phyloP scores from a whole-genome alignment of 2,888 invertebrate genomes.

The Limnephilus marmoratus region DNA sequence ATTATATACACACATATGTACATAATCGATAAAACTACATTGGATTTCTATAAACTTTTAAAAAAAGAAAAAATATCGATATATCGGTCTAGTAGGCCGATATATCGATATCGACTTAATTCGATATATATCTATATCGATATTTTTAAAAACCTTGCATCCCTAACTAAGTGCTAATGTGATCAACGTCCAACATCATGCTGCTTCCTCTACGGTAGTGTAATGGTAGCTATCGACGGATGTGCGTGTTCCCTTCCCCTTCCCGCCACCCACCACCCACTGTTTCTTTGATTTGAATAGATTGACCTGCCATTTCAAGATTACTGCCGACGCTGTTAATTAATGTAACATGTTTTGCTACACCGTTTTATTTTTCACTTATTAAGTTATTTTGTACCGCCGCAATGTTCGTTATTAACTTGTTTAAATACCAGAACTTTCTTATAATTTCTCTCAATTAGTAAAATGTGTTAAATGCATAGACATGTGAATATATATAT shows the following conservation, averaged over 20 bases:
- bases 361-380: not conserved
- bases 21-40: no score
- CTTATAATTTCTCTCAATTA: no score
- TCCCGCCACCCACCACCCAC: not conserved
- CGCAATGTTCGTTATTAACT: not conserved
- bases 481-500: no score
- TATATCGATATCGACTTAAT: no score
- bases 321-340: not conserved
- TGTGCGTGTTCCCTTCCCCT: not conserved
- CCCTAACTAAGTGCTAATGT: no score
- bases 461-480: no score
- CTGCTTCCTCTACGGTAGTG: not conserved
- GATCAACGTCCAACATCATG: not conserved
- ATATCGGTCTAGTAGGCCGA: no score
- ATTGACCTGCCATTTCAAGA: constrained; percentile 26
- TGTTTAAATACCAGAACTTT: not conserved
- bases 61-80: no score
- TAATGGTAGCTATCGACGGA: not conserved
- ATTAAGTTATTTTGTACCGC: not conserved
- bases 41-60: no score
- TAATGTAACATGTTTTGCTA: not conserved
- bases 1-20: no score
- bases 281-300: not conserved
- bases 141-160: no score
- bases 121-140: no score